phyloP scores from a whole-genome alignment of 2,797 vertebrate species.

The Melanotaenia pygmaea region DNA sequence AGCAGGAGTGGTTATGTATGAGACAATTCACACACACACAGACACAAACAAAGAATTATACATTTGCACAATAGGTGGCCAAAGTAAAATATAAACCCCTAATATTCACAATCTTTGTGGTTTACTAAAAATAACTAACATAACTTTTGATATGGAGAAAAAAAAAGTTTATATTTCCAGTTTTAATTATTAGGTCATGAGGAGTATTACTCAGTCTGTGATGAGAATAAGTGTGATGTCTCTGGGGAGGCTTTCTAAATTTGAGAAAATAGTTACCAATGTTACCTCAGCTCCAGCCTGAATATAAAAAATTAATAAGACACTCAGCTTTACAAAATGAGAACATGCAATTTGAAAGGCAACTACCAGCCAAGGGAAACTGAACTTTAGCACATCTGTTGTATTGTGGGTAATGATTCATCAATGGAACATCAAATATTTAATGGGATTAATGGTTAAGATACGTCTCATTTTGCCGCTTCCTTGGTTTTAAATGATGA shows the following conservation, averaged over 20 bases:
- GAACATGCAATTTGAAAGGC: background rate
- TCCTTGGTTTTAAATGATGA: background rate
- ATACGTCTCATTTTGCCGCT: background rate
- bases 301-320: slow-evolving; percentile 11
- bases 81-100: background rate
- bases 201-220: background rate
- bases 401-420: background rate
- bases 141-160: slow-evolving; percentile 6
- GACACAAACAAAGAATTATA: background rate
- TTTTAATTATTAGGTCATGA: background rate
- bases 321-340: background rate
- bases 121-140: slow-evolving; percentile 7
- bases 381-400: background rate
- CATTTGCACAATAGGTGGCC: background rate
- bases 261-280: background rate
- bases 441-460: background rate
- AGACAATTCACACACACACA: background rate
- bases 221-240: slow-evolving; percentile 3
- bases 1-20: background rate
- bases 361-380: background rate
- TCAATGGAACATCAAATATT: background rate
- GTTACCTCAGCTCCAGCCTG: background rate
- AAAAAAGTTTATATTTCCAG: background rate
- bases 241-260: slow-evolving; percentile 11
- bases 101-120: background rate